Evolutionary conservation across 2,797 vertebrate genomes (phyloP).

Genomic region (Pseudochromis fuscus): DNA sequence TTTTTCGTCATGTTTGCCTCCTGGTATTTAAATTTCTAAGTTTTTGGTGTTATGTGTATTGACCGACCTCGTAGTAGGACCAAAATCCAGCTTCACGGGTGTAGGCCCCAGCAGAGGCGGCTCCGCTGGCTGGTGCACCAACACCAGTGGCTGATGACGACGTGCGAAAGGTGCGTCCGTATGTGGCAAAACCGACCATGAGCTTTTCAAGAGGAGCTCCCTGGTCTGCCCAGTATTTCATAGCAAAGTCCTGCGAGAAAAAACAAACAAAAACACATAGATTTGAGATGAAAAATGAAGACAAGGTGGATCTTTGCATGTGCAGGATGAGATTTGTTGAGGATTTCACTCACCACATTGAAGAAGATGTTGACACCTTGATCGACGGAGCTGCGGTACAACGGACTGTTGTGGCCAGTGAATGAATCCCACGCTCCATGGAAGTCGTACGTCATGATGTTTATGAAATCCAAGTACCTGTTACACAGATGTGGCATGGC

Average conservation of each 20-base stretch:
- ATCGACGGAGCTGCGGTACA: conserved; percentile 75
- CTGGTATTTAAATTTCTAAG: neutral
- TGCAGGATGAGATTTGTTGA: neutral
- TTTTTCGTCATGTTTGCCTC: neutral
- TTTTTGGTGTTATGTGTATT: neutral
- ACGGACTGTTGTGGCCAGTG: conserved; percentile 87
- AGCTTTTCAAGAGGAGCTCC: conserved; percentile 85
- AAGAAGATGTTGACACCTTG: conserved; percentile 71
- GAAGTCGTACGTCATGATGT: conserved; percentile 86
- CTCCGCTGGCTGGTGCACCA: conserved; percentile 74
- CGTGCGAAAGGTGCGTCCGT: conserved; percentile 84
- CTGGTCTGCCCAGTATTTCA: conserved; percentile 85
- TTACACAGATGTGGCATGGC: neutral
- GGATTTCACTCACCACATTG: conserved; percentile 78
- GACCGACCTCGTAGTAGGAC: conserved; percentile 88
- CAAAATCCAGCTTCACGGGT: conserved; percentile 86
- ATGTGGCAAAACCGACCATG: conserved; percentile 83
- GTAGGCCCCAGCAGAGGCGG: conserved; percentile 82
- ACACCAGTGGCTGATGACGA: conserved; percentile 49
- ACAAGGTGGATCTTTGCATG: neutral
- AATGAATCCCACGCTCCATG: conserved; percentile 85
- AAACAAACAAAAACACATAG: too few species aligned
- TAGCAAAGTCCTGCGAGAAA: conserved; percentile 80
- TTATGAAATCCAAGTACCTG: conserved; percentile 85
- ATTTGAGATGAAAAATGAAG: neutral